Evolutionary conservation across 2,113 vertebrate species (phyloP).

Genomic region (Danio rerio): GRCz12tu NC_133195.1:10285001-10285500

Average conservation of each 20-base stretch:
- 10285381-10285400: slow-evolving; percentile 86
- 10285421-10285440: slow-evolving; percentile 80
- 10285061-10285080: slow-evolving; percentile 7
- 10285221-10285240: slow-evolving; percentile 1
- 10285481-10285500: slow-evolving; percentile 52
- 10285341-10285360: slow-evolving; percentile 83
- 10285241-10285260: slow-evolving; percentile 1
- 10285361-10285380: slow-evolving; percentile 83
- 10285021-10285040: slow-evolving; percentile 34
- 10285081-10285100: neutral
- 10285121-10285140: neutral
- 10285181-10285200: neutral
- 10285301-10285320: neutral
- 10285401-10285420: slow-evolving; percentile 85
- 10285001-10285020: slow-evolving; percentile 31
- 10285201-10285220: slow-evolving; percentile 14
- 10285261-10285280: neutral
- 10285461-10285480: slow-evolving; percentile 41
- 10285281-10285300: slow-evolving; percentile 20
- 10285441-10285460: slow-evolving; percentile 62
- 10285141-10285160: neutral
- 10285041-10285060: slow-evolving; percentile 14
- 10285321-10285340: slow-evolving; percentile 54
- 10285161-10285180: neutral
- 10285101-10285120: neutral